Conservation (phyloP, 2,113 vertebrate species). For the Serilophus lunatus region DNA sequence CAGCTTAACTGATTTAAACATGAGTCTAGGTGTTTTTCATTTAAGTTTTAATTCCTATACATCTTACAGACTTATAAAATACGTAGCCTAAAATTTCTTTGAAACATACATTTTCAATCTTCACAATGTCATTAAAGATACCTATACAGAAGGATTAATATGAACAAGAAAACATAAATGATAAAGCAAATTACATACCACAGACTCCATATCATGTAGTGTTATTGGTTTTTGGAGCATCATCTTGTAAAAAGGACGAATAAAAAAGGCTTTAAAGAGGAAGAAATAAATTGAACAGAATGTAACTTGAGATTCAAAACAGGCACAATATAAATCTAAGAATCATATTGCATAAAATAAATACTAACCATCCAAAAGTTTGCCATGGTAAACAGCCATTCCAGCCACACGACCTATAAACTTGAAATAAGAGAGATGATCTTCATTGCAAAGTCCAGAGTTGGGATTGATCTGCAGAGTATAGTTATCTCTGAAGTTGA, state of each 20-base stretch:
- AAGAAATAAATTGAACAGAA: background rate
- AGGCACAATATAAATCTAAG: background rate
- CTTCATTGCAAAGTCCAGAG: constrained; percentile 97
- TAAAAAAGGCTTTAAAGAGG: constrained; percentile 89
- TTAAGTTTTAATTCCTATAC: background rate
- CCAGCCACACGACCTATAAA: constrained; percentile 97
- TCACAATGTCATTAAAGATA: background rate
- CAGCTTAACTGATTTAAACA: background rate
- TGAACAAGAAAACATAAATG: background rate
- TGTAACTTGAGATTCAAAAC: background rate
- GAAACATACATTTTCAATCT: background rate
- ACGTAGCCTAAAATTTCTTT: background rate
- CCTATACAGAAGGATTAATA: background rate
- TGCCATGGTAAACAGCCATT: constrained; percentile 98
- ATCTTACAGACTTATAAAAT: background rate
- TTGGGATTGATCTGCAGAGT: constrained; percentile 98
- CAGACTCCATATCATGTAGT: constrained; percentile 97
- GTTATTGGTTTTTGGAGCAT: constrained; percentile 95
- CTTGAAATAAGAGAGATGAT: constrained; percentile 97
- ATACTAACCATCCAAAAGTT: constrained; percentile 91
- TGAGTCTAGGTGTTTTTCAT: background rate
- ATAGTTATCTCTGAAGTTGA: constrained; percentile 90
- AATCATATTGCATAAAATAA: background rate
- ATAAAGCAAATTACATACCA: constrained; percentile 78
- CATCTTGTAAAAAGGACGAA: constrained; percentile 99